phyloP scores from a whole-genome alignment of 2,888 invertebrate genomes.

The Agelastica alni region DNA sequence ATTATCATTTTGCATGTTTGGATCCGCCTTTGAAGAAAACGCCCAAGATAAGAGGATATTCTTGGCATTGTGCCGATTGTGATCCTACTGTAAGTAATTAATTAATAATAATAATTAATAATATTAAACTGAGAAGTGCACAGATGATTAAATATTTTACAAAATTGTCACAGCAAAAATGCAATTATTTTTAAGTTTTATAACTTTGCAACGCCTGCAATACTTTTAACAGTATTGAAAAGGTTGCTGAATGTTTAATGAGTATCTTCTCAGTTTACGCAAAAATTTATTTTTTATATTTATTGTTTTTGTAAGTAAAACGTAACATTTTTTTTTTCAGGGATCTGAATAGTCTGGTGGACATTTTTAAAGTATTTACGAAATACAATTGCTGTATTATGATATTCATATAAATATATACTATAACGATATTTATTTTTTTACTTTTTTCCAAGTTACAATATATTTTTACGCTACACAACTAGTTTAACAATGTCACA shows the following conservation, averaged over 20 bases:
- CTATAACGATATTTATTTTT: no score
- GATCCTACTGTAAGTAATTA: constrained; percentile 71
- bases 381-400: constrained; percentile 20
- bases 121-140: no score
- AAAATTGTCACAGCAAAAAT: no score
- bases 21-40: constrained; percentile 93
- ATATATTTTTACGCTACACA: no score
- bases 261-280: background rate
- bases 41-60: constrained; percentile 91
- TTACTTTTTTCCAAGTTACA: no score
- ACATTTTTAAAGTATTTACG: constrained; percentile 6
- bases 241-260: background rate
- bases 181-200: background rate
- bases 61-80: constrained; percentile 95
- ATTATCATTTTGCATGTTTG: constrained; percentile 91
- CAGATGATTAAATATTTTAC: no score
- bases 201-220: background rate
- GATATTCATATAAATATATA: constrained; percentile 20
- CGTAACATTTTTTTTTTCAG: constrained; percentile 33
- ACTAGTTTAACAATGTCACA: no score
- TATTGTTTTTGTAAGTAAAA: constrained; percentile 10
- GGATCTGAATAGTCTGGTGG: constrained; percentile 40
- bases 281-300: constrained; percentile 1
- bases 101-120: background rate
- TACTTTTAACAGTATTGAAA: background rate